Conservation (phyloP, 2,888 invertebrate species). For the Aspidapion aeneum region DNA sequence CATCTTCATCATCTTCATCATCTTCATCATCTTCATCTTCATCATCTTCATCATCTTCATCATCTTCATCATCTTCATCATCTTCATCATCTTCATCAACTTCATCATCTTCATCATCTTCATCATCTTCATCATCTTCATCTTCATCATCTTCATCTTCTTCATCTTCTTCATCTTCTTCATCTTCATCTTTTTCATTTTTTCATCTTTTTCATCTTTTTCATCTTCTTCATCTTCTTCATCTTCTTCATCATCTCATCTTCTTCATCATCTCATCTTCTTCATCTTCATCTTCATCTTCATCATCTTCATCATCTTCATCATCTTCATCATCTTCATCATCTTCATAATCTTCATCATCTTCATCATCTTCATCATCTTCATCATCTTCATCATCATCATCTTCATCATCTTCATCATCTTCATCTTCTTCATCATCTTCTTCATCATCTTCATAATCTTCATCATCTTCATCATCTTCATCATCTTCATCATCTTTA, state of each 20-base stretch:
- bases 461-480: neutral
- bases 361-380: too few relatives aligned
- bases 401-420: too few relatives aligned
- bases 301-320: neutral
- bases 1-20: neutral
- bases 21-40: neutral
- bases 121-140: neutral
- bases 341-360: too few relatives aligned
- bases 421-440: neutral
- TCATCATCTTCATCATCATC: too few relatives aligned
- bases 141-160: neutral
- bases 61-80: neutral
- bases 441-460: too few relatives aligned
- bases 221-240: neutral
- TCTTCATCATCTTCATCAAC: neutral
- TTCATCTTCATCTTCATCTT: neutral
- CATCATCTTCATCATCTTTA: too few relatives aligned
- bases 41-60: neutral
- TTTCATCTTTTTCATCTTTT: too few relatives aligned
- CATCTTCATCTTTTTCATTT: neutral
- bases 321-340: neutral
- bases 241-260: neutral
- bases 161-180: neutral
- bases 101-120: neutral
- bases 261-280: neutral